phyloP scores from a whole-genome alignment of 2,797 vertebrate genomes.

The Remorina albescens region DNA sequence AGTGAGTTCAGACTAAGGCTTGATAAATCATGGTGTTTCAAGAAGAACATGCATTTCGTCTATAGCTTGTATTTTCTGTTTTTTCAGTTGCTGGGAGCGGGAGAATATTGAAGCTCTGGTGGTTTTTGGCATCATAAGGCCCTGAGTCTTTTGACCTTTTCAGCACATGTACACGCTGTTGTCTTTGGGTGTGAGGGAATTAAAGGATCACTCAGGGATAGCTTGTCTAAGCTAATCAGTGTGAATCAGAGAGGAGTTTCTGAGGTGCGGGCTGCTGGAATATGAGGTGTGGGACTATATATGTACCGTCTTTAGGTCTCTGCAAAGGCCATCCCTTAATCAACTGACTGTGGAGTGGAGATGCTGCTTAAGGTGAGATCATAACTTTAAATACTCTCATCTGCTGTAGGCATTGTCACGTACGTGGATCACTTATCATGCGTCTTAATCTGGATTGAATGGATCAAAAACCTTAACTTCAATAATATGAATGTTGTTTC shows the following conservation, averaged over 20 bases:
- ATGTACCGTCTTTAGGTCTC: conserved; percentile 37
- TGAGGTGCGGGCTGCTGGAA: conserved; percentile 45
- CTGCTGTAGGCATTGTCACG: not conserved
- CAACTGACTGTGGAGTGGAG: conserved; percentile 37
- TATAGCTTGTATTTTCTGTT: conserved; percentile 16
- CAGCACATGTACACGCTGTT: conserved; percentile 46
- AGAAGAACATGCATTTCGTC: not conserved
- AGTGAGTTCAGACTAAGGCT: not conserved
- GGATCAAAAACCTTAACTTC: not conserved
- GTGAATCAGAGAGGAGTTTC: conserved; percentile 47
- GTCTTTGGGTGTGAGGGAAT: conserved; percentile 68
- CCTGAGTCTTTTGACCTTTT: conserved; percentile 73
- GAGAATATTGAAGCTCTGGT: conserved; percentile 63
- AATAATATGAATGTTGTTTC: conserved; percentile 7
- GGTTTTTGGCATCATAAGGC: conserved; percentile 62
- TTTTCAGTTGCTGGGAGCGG: conserved; percentile 60
- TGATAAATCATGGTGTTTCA: conserved; percentile 3
- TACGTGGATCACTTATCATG: not conserved
- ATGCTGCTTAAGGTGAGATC: conserved; percentile 22
- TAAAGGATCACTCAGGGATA: conserved; percentile 67
- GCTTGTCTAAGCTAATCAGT: conserved; percentile 69
- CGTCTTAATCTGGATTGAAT: conserved; percentile 25
- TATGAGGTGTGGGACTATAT: conserved; percentile 66
- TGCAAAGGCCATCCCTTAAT: conserved; percentile 73
- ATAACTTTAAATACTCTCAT: conserved; percentile 38